Evolutionary conservation across 2,888 invertebrate genomes (phyloP), one percentile per base, ranked within the genome.

Genomic region (Troilus luridus): DNA sequence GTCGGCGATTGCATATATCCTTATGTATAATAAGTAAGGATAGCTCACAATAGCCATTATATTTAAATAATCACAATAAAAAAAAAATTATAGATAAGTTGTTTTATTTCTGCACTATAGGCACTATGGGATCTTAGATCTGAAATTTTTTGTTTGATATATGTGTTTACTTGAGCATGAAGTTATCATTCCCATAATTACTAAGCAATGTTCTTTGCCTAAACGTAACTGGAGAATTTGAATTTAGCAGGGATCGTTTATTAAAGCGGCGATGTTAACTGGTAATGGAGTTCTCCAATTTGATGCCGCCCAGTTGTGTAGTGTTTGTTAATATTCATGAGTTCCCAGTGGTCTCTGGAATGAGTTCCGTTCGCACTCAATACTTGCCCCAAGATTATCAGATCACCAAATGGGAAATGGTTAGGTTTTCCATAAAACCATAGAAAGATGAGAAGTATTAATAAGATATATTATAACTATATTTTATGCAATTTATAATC

Each of bases 271-370:
- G 27, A 27, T 72, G 72, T 72, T 27, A 72, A 72, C 72, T 14
- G 72, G 27, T 72, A 72, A 27, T 27, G 27, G 72, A 72, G 72
- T 72, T 72, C 72, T 27, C 72, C 27, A 72, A 72, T 72, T 67
- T 24, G 67, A 67, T 11, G 24, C 67, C 6, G 67, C 5, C 5
- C 12, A 67, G 67, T 67, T 72, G 72, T 72, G 72, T 14, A 72
- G 24, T 72, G 27, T 72, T 72, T 72, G 72, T 72, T 72, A 72
- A 72, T 72, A 24, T 27, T 72, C 72, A 27, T 72, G 72, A 72
- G 72, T 67, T 67, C 12, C 24, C 24, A 27, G 27, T n/a, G 64
- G 64, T 12, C 64, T 67, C n/a, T 67, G 64, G 24, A 67, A 24
- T 67, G 64, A 12, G n/a, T 24, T 67, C 64, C 64, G 64, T n/a